These are phyloP conservation scores for Apodemus speciosus DNA, from an alignment of 2,113 vertebrate species.

Conservation along the genomic window DNA sequence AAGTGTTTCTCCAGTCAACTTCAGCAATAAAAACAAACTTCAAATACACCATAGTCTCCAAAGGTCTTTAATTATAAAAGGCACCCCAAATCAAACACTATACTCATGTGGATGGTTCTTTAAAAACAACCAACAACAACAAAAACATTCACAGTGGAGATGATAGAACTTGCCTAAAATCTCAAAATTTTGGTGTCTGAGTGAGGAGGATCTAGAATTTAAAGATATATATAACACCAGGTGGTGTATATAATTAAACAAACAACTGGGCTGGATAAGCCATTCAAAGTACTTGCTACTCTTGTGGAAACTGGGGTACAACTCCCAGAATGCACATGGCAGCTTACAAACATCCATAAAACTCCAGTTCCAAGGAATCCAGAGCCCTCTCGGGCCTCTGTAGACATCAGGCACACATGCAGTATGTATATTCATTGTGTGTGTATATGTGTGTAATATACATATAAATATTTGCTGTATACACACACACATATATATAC, in stretches of 20 bases:
- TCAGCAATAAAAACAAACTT: conserved; percentile 25
- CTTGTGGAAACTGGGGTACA: background rate
- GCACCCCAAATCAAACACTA: background rate
- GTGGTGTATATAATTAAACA: background rate
- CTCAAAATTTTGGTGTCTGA: background rate
- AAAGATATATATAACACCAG: background rate
- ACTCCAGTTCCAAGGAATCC: background rate
- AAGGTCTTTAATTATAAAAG: background rate
- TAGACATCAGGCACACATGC: background rate
- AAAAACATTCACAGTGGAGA: background rate
- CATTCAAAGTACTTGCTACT: background rate
- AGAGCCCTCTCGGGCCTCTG: background rate
- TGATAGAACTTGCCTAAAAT: background rate
- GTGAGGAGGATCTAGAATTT: background rate
- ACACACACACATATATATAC: no score
- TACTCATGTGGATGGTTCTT: background rate
- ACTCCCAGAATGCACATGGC: background rate
- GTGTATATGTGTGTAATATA: no score
- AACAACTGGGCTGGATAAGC: background rate
- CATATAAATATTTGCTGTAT: no score
- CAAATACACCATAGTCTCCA: background rate
- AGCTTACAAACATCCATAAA: background rate
- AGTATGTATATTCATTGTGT: background rate
- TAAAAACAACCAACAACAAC: background rate
- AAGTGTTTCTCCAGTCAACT: conserved; percentile 28